phyloP scores from a whole-genome alignment of 1,140 invertebrate species.

The Drosophila tsacasi region DNA sequence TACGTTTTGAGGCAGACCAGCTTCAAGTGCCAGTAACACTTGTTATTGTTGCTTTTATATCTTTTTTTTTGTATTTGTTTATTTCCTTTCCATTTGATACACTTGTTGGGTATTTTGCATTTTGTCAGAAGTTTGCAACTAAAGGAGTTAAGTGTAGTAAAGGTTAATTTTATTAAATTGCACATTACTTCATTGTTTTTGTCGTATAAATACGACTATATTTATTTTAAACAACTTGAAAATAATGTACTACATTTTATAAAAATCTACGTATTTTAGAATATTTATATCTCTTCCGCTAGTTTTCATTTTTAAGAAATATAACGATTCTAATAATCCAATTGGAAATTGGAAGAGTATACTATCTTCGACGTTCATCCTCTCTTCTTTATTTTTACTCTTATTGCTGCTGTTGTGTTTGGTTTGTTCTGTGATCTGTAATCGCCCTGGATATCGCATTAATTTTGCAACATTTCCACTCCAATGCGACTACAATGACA shows the following conservation, averaged over 20 bases:
- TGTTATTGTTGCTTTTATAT: conserved; percentile 23
- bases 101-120: neutral
- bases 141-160: no score
- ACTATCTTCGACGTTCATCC: neutral
- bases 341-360: neutral
- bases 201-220: no score
- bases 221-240: no score
- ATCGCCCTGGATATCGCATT: conserved; percentile 61
- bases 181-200: no score
- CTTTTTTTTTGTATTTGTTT: neutral
- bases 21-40: conserved; percentile 38
- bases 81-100: neutral
- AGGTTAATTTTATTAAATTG: neutral
- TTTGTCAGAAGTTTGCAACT: neutral
- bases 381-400: neutral
- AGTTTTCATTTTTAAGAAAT: neutral
- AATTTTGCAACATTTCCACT: conserved; percentile 61
- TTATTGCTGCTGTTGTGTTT: conserved; percentile 6
- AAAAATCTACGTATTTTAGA: no score
- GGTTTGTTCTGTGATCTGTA: conserved; percentile 40
- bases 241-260: no score
- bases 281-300: neutral
- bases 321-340: neutral
- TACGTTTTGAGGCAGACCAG: conserved; percentile 43
- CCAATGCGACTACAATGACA: conserved; percentile 45